Evolutionary conservation across 2,888 invertebrate species (phyloP).

Genomic region (Drosophila nigritarsus): DNA sequence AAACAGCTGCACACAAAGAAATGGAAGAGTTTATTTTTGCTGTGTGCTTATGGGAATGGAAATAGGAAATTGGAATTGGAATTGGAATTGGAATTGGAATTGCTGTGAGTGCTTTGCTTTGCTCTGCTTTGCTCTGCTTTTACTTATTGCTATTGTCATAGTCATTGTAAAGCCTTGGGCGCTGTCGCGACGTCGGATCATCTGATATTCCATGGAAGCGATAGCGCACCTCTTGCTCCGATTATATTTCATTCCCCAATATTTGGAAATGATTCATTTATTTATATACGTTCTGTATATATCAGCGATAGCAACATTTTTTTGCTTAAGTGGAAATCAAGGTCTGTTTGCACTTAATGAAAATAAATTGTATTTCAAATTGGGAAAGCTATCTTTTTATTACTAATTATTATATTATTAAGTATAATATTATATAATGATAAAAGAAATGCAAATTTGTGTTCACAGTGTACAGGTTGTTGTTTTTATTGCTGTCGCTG

Average conservation of each 20-base stretch:
- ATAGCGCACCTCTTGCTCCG: constrained; percentile 29
- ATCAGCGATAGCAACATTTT: neutral
- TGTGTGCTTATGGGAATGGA: constrained; percentile 3
- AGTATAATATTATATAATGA: no score
- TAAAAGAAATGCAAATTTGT: neutral
- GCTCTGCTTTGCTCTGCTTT: constrained; percentile 11
- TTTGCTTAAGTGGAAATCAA: neutral
- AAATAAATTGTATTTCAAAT: neutral
- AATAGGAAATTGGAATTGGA: constrained; percentile 11
- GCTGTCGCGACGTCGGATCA: constrained; percentile 18
- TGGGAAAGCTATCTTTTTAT: neutral
- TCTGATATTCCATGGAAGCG: constrained; percentile 44
- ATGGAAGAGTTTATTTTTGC: neutral
- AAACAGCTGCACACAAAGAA: constrained; percentile 6
- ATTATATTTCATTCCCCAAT: constrained; percentile 23
- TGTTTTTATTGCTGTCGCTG: constrained; percentile 19
- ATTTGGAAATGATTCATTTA: constrained; percentile 20
- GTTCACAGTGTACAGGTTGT: neutral
- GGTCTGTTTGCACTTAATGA: neutral
- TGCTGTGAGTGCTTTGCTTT: constrained; percentile 15
- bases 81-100: constrained; percentile 6
- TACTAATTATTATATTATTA: neutral
- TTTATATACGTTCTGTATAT: neutral
- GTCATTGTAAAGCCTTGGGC: neutral
- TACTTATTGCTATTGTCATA: neutral